Percentiles rank a stretch among this genome's conserved stretches.
phyloP scores from a whole-genome alignment of 2,888 invertebrate species.

The Cactoblastis cactorum region DNA sequence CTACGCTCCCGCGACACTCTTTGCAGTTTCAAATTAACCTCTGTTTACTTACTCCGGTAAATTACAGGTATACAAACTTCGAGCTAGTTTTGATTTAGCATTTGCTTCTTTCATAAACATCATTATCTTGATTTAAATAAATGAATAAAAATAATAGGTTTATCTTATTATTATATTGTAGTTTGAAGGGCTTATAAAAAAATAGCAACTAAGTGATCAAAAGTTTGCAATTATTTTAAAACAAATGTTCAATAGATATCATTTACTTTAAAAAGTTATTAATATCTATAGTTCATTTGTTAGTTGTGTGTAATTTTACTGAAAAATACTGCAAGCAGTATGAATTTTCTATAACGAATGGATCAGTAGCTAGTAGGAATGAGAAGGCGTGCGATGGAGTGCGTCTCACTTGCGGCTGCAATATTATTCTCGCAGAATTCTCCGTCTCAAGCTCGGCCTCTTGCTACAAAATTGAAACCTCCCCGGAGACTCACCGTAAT shows the following conservation, averaged over 20 bases:
- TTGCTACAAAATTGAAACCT: slow-evolving; percentile 64
- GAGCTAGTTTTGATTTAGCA: slow-evolving; percentile 17
- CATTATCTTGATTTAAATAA: no score
- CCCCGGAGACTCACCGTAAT: slow-evolving; percentile 60
- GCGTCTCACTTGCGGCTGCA: slow-evolving; percentile 31
- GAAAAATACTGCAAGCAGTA: not conserved
- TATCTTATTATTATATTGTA: no score
- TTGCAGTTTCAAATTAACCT: slow-evolving; percentile 56
- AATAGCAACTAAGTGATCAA: no score
- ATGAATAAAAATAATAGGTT: no score
- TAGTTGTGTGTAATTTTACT: not conserved
- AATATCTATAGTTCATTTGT: no score
- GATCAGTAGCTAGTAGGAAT: slow-evolving; percentile 12
- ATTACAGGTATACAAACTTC: slow-evolving; percentile 24
- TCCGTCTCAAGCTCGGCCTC: slow-evolving; percentile 46
- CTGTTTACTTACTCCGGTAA: slow-evolving; percentile 32
- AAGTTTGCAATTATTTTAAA: no score
- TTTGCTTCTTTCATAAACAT: not conserved
- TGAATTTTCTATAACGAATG: not conserved
- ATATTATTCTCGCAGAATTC: slow-evolving; percentile 57
- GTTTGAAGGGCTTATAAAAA: no score
- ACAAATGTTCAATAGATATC: no score
- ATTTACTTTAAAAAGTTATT: not conserved
- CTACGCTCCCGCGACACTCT: slow-evolving; percentile 50
- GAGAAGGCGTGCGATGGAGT: slow-evolving; percentile 4